Evolutionary conservation across 2,888 invertebrate species (phyloP).

Genomic region (Leistus spinibarbis): DNA sequence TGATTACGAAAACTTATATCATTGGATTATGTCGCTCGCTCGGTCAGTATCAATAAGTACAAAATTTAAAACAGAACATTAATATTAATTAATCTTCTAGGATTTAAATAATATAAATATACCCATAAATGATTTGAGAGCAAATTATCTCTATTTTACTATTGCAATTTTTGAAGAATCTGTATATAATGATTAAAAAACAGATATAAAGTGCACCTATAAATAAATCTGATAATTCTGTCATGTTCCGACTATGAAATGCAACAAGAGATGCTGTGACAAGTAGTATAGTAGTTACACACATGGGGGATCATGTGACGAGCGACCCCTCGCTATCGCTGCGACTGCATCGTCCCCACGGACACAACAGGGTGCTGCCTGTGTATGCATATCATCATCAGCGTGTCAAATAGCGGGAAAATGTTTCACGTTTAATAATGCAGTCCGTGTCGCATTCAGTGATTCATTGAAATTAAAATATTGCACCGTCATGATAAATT

Average conservation of each 20-base stretch:
- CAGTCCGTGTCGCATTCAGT: constrained; percentile 10
- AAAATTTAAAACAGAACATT: too few relatives aligned
- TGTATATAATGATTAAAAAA: too few relatives aligned
- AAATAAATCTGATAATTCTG: neutral
- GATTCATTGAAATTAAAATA: constrained; percentile 38
- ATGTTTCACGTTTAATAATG: constrained; percentile 34
- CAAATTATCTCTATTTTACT: too few relatives aligned
- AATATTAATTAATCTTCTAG: too few relatives aligned
- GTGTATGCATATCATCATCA: constrained; percentile 39
- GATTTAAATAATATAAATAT: too few relatives aligned
- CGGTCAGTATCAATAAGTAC: too few relatives aligned
- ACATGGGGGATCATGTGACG: neutral
- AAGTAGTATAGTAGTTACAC: constrained; percentile 2
- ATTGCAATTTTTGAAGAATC: too few relatives aligned
- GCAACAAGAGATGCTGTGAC: constrained; percentile 5
- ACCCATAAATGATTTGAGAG: too few relatives aligned
- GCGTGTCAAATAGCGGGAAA: constrained; percentile 39
- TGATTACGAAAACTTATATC: too few relatives aligned
- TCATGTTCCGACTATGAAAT: neutral
- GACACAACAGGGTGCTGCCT: neutral
- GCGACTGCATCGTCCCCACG: constrained; percentile 13
- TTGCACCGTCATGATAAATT: constrained; percentile 9
- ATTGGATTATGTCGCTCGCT: too few relatives aligned
- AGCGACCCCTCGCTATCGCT: neutral
- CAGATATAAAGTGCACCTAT: too few relatives aligned